These are phyloP conservation scores for Himalopsyche anomala DNA, from an alignment of 2,888 invertebrate genomes.

Conservation along the genomic window DNA sequence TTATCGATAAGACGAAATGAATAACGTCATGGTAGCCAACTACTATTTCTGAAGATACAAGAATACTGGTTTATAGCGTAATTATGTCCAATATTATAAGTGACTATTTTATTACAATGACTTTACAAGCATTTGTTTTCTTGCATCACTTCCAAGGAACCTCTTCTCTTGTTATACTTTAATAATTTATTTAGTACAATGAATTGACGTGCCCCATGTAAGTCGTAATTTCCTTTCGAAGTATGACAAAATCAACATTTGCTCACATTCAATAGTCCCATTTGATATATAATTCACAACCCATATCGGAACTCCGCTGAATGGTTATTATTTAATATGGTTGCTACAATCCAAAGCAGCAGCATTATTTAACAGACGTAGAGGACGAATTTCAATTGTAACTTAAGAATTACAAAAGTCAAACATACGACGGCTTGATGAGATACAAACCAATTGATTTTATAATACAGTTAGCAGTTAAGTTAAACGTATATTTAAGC, in stretches of 20 bases:
- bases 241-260: constrained; percentile 41
- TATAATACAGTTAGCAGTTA: too few species aligned
- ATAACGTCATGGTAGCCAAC: too few species aligned
- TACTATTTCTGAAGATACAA: too few species aligned
- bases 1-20: too few species aligned
- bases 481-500: too few species aligned
- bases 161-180: not conserved
- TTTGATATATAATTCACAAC: constrained; percentile 49
- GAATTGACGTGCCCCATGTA: not conserved
- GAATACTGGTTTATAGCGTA: too few species aligned
- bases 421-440: too few species aligned
- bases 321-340: constrained; percentile 50
- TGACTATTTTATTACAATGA: too few species aligned
- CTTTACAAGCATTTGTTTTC: too few species aligned
- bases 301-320: constrained; percentile 44
- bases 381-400: not conserved
- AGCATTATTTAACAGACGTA: not conserved
- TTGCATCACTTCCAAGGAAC: not conserved
- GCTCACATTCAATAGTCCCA: constrained; percentile 33
- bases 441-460: too few species aligned
- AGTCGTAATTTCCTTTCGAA: constrained; percentile 10
- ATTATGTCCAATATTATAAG: too few species aligned
- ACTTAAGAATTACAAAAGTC: too few species aligned
- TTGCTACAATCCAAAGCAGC: constrained; percentile 20
- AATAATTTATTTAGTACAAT: not conserved